Evolutionary conservation across 2,888 invertebrate genomes (phyloP).

Genomic region (Melikaiella ostensackeni): DNA sequence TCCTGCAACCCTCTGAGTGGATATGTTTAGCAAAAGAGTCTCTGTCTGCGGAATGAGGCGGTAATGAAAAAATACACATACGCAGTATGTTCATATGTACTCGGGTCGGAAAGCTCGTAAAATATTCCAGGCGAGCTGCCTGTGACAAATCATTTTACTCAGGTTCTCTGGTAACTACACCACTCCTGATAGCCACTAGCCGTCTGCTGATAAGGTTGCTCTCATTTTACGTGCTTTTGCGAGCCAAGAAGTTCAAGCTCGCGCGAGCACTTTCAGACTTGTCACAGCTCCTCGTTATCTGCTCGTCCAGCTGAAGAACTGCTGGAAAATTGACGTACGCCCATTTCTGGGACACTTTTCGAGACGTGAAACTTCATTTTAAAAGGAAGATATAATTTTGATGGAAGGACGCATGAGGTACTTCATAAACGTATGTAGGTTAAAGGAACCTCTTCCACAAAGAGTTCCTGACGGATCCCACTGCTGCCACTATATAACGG

Average conservation of each 20-base stretch:
- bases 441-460: background rate
- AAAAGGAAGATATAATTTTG: background rate
- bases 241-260: constrained; percentile 33
- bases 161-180: constrained; percentile 10
- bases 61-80: constrained; percentile 2
- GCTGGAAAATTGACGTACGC: constrained; percentile 24
- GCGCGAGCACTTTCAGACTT: constrained; percentile 13
- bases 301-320: constrained; percentile 22
- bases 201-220: constrained; percentile 39
- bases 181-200: constrained; percentile 26
- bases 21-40: constrained; percentile 39
- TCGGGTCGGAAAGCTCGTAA: constrained; percentile 6
- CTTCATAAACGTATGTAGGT: background rate
- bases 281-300: constrained; percentile 33
- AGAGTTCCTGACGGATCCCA: background rate
- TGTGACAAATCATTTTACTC: constrained; percentile 36
- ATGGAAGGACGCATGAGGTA: background rate
- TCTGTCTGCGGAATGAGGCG: background rate
- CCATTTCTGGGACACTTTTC: constrained; percentile 27
- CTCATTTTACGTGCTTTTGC: constrained; percentile 31
- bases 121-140: constrained; percentile 30
- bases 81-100: background rate
- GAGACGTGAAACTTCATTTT: background rate
- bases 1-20: constrained; percentile 42
- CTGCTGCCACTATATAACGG: too few species aligned